These are phyloP conservation scores for Podarcis lilfordi DNA, from an alignment of 2,797 vertebrate species.

Conservation along the genomic window DNA sequence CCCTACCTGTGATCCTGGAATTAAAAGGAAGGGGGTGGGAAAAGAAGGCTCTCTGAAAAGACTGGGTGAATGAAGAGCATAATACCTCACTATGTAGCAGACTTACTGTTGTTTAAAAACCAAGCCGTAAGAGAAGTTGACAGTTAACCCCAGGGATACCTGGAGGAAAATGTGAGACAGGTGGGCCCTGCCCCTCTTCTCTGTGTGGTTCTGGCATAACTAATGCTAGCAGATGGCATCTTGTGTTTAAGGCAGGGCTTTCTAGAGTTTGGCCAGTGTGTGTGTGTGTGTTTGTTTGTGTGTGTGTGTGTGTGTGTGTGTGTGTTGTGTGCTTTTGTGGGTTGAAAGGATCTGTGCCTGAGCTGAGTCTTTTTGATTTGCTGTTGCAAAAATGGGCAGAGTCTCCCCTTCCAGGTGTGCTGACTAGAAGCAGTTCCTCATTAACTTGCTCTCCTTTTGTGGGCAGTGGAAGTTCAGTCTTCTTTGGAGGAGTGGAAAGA, in stretches of 20 bases:
- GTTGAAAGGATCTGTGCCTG: accelerated
- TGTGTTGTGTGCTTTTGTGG: not conserved
- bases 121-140: slow-evolving; percentile 34
- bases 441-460: not conserved
- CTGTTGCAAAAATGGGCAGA: not conserved
- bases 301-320: no score
- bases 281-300: no score
- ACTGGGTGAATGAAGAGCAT: slow-evolving; percentile 48
- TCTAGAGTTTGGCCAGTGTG: not conserved
- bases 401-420: not conserved
- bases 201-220: accelerated
- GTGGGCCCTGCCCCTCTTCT: not conserved
- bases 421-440: not conserved
- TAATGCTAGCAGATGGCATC: not conserved
- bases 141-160: slow-evolving; percentile 40
- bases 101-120: slow-evolving; percentile 34
- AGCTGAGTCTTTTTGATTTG: accelerated
- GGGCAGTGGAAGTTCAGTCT: not conserved
- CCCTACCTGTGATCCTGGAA: slow-evolving; percentile 48
- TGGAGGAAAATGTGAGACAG: slow-evolving; percentile 14
- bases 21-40: slow-evolving; percentile 11
- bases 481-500: not conserved
- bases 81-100: slow-evolving; percentile 21
- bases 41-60: slow-evolving; percentile 45
- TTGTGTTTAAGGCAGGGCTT: slow-evolving; percentile 5